These are phyloP conservation scores for Pimpla rufipes DNA, from an alignment of 2,888 invertebrate genomes.

Conservation along the genomic window DNA sequence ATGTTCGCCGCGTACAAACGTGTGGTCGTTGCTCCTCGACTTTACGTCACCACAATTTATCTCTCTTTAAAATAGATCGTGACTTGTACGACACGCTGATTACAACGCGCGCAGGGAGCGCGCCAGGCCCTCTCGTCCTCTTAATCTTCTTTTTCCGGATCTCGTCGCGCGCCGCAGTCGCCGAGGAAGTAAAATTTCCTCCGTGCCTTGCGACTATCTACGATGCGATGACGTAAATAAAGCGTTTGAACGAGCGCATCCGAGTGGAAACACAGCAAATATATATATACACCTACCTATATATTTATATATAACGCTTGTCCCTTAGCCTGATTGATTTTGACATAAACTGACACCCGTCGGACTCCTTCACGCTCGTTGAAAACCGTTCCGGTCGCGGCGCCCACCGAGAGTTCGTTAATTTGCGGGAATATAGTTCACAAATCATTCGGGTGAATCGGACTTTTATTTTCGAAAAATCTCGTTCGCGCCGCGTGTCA, in stretches of 20 bases:
- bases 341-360: slow-evolving; percentile 43
- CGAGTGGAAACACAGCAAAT: not conserved
- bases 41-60: slow-evolving; percentile 68
- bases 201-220: not conserved
- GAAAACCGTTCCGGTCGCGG: slow-evolving; percentile 1
- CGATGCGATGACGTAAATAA: slow-evolving; percentile 47
- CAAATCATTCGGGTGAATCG: slow-evolving; percentile 27
- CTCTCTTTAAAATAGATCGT: slow-evolving; percentile 67
- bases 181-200: slow-evolving; percentile 38
- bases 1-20: slow-evolving; percentile 27
- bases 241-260: slow-evolving; percentile 27
- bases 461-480: slow-evolving; percentile 2
- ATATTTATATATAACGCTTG: slow-evolving; percentile 14
- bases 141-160: slow-evolving; percentile 43
- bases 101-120: slow-evolving; percentile 14
- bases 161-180: slow-evolving; percentile 16
- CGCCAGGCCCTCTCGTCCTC: slow-evolving; percentile 32
- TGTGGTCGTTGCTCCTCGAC: slow-evolving; percentile 68
- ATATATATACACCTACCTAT: slow-evolving; percentile 13
- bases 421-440: slow-evolving; percentile 11
- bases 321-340: slow-evolving; percentile 45
- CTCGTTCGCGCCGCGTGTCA: slow-evolving; percentile 23
- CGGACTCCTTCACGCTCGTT: no score
- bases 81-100: slow-evolving; percentile 51
- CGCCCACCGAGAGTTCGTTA: slow-evolving; percentile 10